These are phyloP conservation scores for Gymnothorax javanicus DNA, from an alignment of 2,797 vertebrate species.

Conservation along the genomic window DNA sequence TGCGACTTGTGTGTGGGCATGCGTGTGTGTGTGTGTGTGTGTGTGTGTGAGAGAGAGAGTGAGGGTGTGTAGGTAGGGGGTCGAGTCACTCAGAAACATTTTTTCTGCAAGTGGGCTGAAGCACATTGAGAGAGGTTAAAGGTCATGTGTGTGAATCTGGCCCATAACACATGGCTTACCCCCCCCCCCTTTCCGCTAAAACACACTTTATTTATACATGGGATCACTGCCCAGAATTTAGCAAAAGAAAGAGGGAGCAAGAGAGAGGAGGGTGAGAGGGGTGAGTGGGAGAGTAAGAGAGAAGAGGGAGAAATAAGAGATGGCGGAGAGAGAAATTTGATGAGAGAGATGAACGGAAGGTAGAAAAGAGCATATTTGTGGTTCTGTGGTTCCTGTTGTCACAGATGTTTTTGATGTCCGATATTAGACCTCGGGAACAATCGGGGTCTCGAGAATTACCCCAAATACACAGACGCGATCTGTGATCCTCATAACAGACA, in stretches of 20 bases:
- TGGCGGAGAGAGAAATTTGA: conserved; percentile 36
- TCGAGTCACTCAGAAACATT: neutral
- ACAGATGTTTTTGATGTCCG: neutral
- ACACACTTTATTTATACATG: conserved; percentile 76
- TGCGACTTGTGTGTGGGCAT: conserved; percentile 43
- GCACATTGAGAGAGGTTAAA: conserved; percentile 59
- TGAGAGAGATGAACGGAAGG: neutral
- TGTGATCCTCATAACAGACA: neutral
- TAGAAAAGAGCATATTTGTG: neutral
- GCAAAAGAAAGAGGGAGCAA: conserved; percentile 37
- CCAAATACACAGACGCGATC: neutral
- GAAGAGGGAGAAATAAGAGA: neutral
- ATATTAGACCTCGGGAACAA: neutral
- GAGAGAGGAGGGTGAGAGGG: neutral
- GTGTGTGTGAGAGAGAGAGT: neutral
- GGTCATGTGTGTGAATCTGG: conserved; percentile 63
- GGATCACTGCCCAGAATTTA: conserved; percentile 59
- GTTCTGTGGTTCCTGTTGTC: neutral
- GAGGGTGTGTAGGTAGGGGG: too few species aligned
- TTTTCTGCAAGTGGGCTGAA: conserved; percentile 55
- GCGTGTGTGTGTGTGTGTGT: conserved; percentile 48
- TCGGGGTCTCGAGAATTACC: neutral
- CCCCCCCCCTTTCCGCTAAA: conserved; percentile 47
- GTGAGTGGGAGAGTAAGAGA: conserved; percentile 11
- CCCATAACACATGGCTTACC: conserved; percentile 61